These are phyloP conservation scores for Caenorhabditis japonica DNA, from an alignment of 2,888 invertebrate species.

Conservation along the genomic window DNA sequence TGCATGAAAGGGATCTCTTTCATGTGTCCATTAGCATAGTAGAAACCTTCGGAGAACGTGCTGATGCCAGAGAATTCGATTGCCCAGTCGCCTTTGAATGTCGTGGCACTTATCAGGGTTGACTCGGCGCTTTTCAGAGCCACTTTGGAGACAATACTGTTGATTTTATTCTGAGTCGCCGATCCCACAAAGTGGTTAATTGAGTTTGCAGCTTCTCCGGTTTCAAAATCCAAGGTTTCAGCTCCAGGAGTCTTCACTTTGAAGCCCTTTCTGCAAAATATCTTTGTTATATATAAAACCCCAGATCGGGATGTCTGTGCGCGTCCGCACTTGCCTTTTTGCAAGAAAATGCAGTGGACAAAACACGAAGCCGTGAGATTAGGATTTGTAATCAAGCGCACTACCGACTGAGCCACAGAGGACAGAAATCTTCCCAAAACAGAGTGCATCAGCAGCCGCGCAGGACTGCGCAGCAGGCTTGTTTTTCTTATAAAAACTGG, in stretches of 20 bases:
- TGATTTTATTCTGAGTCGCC: slow-evolving; percentile 87
- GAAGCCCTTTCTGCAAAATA: slow-evolving; percentile 20
- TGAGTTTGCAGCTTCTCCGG: slow-evolving; percentile 60
- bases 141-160: slow-evolving; percentile 83
- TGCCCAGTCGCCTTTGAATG: slow-evolving; percentile 50
- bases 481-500: too few species aligned
- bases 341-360: too few species aligned
- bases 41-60: slow-evolving; percentile 15
- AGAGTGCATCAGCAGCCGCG: too few species aligned
- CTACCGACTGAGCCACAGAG: too few species aligned
- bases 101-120: slow-evolving; percentile 46
- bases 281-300: too few species aligned
- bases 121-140: slow-evolving; percentile 40
- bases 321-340: too few species aligned
- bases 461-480: too few species aligned
- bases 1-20: slow-evolving; percentile 25
- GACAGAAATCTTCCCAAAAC: too few species aligned
- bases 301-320: too few species aligned
- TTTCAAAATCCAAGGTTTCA: slow-evolving; percentile 16
- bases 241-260: slow-evolving; percentile 16
- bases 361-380: too few species aligned
- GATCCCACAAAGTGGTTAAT: slow-evolving; percentile 89
- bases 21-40: neutral
- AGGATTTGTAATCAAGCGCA: too few species aligned
- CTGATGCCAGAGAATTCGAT: slow-evolving; percentile 11